These are phyloP conservation scores for Gallinago nigripennis DNA, from an alignment of 2,797 vertebrate species.

Conservation along the genomic window DNA sequence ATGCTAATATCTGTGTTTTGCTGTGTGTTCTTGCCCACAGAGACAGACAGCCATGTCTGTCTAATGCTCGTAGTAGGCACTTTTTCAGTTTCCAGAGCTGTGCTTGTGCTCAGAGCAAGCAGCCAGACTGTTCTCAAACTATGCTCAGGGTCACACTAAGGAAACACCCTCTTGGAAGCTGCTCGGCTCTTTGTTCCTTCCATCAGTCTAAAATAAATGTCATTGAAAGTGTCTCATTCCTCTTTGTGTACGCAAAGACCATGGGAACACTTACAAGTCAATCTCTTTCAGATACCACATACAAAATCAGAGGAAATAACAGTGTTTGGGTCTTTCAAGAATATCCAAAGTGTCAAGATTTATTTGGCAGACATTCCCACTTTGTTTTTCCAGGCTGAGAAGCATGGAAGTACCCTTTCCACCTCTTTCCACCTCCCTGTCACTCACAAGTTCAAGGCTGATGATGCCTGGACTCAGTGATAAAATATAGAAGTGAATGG, in stretches of 20 bases:
- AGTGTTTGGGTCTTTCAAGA: conserved; percentile 34
- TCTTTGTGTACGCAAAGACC: neutral
- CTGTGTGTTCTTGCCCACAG: neutral
- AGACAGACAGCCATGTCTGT: neutral
- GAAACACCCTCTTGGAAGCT: conserved; percentile 35
- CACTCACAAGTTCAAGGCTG: neutral
- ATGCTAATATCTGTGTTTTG: neutral
- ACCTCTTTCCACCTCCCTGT: neutral
- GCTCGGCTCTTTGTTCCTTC: conserved; percentile 22
- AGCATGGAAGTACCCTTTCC: neutral
- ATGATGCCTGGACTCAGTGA: neutral
- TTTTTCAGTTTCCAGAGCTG: neutral
- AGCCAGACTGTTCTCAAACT: conserved; percentile 3
- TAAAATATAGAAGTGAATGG: neutral
- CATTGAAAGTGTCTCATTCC: conserved; percentile 18
- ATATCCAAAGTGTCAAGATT: conserved; percentile 6
- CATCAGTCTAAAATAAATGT: conserved; percentile 5
- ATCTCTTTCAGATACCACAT: neutral
- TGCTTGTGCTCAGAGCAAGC: neutral
- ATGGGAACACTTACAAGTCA: neutral
- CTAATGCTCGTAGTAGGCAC: neutral
- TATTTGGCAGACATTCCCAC: conserved; percentile 27
- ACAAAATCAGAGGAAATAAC: conserved; percentile 34
- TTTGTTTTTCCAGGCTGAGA: conserved; percentile 42
- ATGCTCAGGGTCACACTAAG: neutral